phyloP scores from a whole-genome alignment of 1,140 invertebrate species.

The Drosophila novamexicana region DNA sequence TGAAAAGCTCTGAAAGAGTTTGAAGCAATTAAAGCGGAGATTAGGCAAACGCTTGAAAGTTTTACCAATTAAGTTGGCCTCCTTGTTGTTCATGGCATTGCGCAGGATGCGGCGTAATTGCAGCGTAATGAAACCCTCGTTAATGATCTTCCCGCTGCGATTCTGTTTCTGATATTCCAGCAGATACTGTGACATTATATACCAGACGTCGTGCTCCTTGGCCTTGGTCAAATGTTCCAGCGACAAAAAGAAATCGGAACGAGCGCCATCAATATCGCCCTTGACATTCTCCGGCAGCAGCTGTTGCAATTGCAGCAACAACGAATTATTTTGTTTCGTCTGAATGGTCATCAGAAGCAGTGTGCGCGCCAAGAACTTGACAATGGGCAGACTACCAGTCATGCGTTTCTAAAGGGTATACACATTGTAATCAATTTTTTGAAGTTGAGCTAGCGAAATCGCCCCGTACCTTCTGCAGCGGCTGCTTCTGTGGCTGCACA shows the following conservation, averaged over 20 bases:
- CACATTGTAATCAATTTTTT: not conserved
- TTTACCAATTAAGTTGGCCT: constrained; percentile 70
- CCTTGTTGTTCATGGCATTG: constrained; percentile 66
- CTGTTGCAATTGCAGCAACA: constrained; percentile 55
- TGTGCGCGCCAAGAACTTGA: constrained; percentile 71
- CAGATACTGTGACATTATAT: constrained; percentile 74
- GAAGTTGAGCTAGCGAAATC: not conserved
- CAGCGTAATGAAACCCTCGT: constrained; percentile 67
- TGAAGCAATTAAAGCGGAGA: not conserved
- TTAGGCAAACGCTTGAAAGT: not conserved
- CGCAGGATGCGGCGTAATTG: constrained; percentile 71
- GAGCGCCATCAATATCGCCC: constrained; percentile 61
- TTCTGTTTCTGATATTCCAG: constrained; percentile 68
- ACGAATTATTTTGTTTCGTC: constrained; percentile 50
- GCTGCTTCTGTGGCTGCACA: constrained; percentile 54
- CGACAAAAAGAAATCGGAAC: constrained; percentile 70
- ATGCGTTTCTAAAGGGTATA: constrained; percentile 43
- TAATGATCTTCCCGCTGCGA: constrained; percentile 64
- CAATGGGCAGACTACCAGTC: constrained; percentile 54
- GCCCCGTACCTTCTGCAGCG: constrained; percentile 48
- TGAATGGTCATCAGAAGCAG: constrained; percentile 67
- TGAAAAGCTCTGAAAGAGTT: constrained; percentile 56
- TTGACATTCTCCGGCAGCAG: constrained; percentile 41
- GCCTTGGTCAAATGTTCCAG: constrained; percentile 73
- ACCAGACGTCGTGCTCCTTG: constrained; percentile 76